Base-by-base conservation (phyloP, 1,140 invertebrate genomes). In the Philotrypesis tridentata region DNA sequence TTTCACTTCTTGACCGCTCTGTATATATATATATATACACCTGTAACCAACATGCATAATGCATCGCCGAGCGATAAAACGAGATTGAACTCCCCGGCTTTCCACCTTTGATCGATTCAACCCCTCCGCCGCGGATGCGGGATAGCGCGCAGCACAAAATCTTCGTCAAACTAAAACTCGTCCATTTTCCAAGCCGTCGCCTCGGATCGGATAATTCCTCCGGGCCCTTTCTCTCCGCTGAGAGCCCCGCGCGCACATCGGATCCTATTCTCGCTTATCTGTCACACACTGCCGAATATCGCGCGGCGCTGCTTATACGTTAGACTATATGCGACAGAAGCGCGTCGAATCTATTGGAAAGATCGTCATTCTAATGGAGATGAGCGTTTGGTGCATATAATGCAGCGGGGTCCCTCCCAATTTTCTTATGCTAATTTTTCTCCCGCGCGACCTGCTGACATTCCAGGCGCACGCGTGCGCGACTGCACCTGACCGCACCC, bases 361-460 rank as follows among this genome's bases (percentile, higher is more conserved):
- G 21, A 48, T 1, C 25, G 9, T 78, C 67, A 74, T 86, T 86
- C 80, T 71, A 40, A 86, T 86, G 85, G 67, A 86, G 85, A 86
- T 85, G 74, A 33, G 33, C n/a, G 48, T 27, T 63, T 29, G 60
- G 79, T 60, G 76, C 75, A 79, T 72, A 75, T 72, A 75, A 75
- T 82, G 71, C 74, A 84, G 71, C n/a, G n/a, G 83, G 77, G 71
- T 72, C 70, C 77, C 81, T 77, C 80, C 84, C 82, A 86, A 86
- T 86, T 86, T 85, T 82, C 83, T 85, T 86, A 86, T 86, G 85
- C 76, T 85, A 86, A 86, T 85, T 43, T 27, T 55, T 21, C 37
- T 9, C 31, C 11, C 23, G 14, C 2, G 9, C 65, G 84, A 61
- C 83, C 85, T 85, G 82, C 82, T 79, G 82, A 60, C 79, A 72